Conservation (phyloP, 2,888 invertebrate species). For the Panorpa germanica region DNA sequence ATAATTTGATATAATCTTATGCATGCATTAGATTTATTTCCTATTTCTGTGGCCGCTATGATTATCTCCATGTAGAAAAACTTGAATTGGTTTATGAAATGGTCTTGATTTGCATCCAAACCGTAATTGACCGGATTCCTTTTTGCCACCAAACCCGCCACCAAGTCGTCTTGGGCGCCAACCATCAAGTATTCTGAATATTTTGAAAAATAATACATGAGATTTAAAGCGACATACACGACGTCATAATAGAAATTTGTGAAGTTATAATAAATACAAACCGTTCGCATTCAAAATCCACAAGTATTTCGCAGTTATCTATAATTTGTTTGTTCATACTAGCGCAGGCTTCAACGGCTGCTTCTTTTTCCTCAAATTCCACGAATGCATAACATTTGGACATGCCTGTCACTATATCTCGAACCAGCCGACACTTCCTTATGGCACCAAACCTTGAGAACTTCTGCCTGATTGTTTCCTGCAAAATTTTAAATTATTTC, state of each 20-base stretch:
- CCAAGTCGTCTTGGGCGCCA: slow-evolving; percentile 77
- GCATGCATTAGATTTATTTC: too few species aligned
- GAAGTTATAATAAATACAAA: too few species aligned
- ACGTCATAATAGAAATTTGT: not conserved
- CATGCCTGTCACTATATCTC: slow-evolving; percentile 66
- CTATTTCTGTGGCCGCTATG: too few species aligned
- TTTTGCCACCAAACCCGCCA: slow-evolving; percentile 73
- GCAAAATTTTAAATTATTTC: slow-evolving; percentile 13
- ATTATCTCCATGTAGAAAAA: too few species aligned
- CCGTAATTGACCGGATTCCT: slow-evolving; percentile 71
- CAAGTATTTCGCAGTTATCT: slow-evolving; percentile 50
- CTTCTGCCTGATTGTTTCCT: slow-evolving; percentile 32
- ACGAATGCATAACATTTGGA: slow-evolving; percentile 73
- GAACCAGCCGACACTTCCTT: slow-evolving; percentile 40
- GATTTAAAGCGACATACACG: not conserved
- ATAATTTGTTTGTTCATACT: slow-evolving; percentile 37
- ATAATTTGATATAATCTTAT: too few species aligned
- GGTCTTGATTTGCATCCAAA: slow-evolving; percentile 70
- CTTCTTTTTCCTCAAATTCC: slow-evolving; percentile 45
- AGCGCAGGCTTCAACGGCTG: slow-evolving; percentile 39
- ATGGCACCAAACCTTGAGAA: slow-evolving; percentile 48
- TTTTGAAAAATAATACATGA: not conserved
- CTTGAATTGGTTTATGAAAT: slow-evolving; percentile 42
- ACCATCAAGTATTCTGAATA: slow-evolving; percentile 31
- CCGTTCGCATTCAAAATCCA: slow-evolving; percentile 60